Evolutionary conservation across 2,113 vertebrate genomes (phyloP).

Genomic region (Macquaria australasica): DNA sequence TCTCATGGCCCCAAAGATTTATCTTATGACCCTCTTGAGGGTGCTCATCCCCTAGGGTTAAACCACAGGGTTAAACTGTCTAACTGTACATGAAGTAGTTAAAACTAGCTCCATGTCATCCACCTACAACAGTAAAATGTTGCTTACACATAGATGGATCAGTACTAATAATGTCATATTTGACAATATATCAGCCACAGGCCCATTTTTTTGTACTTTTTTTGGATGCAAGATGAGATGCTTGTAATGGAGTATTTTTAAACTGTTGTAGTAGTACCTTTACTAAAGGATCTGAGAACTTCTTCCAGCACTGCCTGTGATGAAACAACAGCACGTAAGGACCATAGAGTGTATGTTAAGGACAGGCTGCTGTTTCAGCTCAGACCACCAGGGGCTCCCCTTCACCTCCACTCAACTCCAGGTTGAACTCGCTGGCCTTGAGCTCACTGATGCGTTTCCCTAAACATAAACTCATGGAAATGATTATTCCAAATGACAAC

Average conservation of each 20-base stretch:
- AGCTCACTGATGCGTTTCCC: constrained; percentile 51
- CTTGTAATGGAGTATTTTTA: neutral
- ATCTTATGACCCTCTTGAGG: neutral
- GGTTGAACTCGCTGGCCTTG: constrained; percentile 59
- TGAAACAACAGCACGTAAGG: neutral
- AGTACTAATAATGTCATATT: neutral
- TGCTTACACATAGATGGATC: neutral
- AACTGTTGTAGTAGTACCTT: neutral
- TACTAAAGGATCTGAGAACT: neutral
- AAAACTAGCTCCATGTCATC: neutral
- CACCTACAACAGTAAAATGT: neutral
- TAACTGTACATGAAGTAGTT: neutral
- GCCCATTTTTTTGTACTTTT: neutral
- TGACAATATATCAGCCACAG: neutral
- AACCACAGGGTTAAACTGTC: neutral
- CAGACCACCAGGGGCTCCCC: constrained; percentile 75
- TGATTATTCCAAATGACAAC: constrained; percentile 56
- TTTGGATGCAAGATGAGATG: neutral
- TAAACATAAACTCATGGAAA: constrained; percentile 66
- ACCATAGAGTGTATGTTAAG: neutral
- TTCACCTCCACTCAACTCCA: constrained; percentile 56
- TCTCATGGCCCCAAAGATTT: neutral
- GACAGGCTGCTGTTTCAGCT: constrained; percentile 37
- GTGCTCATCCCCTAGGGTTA: neutral
- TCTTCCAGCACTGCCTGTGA: neutral